phyloP scores from a whole-genome alignment of 1,140 invertebrate species.

The Charaxes varanes region DNA sequence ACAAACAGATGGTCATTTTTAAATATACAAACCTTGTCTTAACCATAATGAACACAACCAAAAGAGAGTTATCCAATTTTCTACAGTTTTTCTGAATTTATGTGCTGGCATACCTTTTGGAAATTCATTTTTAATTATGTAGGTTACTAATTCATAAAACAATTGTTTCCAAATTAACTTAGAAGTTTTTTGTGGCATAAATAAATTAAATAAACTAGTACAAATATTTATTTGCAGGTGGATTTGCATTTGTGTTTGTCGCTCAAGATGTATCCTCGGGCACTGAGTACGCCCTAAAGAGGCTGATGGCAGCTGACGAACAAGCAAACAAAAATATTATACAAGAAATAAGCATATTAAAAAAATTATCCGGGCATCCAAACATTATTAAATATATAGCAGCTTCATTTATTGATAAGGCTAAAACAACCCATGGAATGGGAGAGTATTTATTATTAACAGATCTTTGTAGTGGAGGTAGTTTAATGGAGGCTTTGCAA shows the following conservation, averaged over 20 bases:
- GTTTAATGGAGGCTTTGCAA: conserved; percentile 87
- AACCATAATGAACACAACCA: too few relatives aligned
- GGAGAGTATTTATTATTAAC: conserved; percentile 83
- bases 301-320: conserved; percentile 85
- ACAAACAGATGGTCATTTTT: too few relatives aligned
- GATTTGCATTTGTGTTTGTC: conserved; percentile 95
- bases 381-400: conserved; percentile 88
- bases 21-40: too few relatives aligned
- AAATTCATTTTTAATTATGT: too few relatives aligned
- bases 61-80: too few relatives aligned
- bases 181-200: too few relatives aligned
- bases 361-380: conserved; percentile 85
- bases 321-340: conserved; percentile 84
- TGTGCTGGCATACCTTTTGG: too few relatives aligned
- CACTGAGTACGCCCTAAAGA: conserved; percentile 94
- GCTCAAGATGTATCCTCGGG: conserved; percentile 90
- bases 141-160: too few relatives aligned
- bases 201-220: too few relatives aligned
- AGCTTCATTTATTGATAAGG: conserved; percentile 83
- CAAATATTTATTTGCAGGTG: conserved; percentile 79
- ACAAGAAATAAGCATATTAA: conserved; percentile 86
- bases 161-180: too few relatives aligned
- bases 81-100: too few relatives aligned
- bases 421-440: conserved; percentile 79
- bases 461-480: conserved; percentile 84